Conservation (phyloP, 1,140 invertebrate species). For the Triops longicaudatus region DNA sequence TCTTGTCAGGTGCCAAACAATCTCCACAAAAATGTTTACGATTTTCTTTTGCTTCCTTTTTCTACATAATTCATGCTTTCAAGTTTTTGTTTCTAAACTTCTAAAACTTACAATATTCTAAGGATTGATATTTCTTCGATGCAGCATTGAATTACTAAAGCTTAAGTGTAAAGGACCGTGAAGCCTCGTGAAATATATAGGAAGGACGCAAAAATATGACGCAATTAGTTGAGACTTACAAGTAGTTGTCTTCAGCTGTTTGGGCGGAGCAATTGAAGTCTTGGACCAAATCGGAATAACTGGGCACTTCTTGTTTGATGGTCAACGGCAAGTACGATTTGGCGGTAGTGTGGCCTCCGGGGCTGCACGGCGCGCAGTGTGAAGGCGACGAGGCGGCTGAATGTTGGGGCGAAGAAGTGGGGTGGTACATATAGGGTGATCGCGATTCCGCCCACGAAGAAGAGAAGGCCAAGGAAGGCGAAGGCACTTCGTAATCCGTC, state of each 20-base stretch:
- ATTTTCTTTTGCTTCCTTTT: too few relatives aligned
- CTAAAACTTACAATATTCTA: neutral
- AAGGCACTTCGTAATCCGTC: constrained; percentile 24
- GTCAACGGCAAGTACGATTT: neutral
- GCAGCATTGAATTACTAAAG: neutral
- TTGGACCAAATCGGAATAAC: neutral
- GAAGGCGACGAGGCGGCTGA: neutral
- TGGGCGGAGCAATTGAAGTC: neutral
- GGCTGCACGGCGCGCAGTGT: constrained; percentile 6
- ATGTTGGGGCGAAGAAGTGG: constrained; percentile 20
- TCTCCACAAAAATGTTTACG: too few relatives aligned
- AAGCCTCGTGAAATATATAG: too few relatives aligned
- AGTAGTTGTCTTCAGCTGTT: neutral
- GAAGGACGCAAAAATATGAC: too few relatives aligned
- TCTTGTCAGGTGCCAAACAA: too few relatives aligned
- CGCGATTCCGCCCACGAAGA: neutral
- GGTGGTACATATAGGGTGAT: neutral
- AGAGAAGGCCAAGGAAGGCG: neutral
- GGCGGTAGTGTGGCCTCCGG: neutral
- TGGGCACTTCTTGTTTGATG: neutral
- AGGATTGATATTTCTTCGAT: neutral
- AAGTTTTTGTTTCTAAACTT: too few relatives aligned
- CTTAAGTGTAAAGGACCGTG: too few relatives aligned
- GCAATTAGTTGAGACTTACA: neutral
- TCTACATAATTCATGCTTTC: too few relatives aligned